A percentile compares a stretch with the other conserved stretches of the same genome.
Conservation (phyloP, 2,888 invertebrate species). For the Leucoma salicis region DNA sequence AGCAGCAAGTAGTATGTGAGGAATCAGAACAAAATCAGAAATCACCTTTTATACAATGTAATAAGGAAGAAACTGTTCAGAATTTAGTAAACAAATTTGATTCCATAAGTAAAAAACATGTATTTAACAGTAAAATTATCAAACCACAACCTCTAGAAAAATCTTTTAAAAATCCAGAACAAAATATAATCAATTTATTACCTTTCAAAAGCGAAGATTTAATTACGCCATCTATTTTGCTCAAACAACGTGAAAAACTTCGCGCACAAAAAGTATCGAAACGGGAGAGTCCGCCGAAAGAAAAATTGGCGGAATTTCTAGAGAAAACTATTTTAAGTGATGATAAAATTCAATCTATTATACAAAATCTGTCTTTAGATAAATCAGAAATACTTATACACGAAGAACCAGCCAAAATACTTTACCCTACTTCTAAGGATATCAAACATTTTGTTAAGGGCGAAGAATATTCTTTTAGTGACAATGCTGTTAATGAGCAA, state of each 20-base stretch:
- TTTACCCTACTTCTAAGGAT: conserved; percentile 28
- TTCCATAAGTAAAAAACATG: conserved; percentile 5
- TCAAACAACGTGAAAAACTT: conserved; percentile 44
- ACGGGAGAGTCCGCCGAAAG: conserved; percentile 72
- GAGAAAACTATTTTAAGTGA: conserved; percentile 73
- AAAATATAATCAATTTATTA: conserved; percentile 7
- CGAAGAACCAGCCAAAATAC: conserved; percentile 31
- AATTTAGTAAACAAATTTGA: conserved; percentile 1
- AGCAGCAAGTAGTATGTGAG: conserved; percentile 21
- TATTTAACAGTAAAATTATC: conserved; percentile 7
- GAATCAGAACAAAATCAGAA: conserved; percentile 16
- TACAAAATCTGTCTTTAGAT: conserved; percentile 70
- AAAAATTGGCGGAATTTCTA: conserved; percentile 66
- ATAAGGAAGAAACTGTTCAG: conserved; percentile 5
- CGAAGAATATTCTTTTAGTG: conserved; percentile 38
- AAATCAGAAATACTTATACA: conserved; percentile 43
- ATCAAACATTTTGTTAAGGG: conserved; percentile 33
- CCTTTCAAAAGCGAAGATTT: conserved; percentile 22
- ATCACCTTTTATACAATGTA: neutral
- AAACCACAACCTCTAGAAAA: conserved; percentile 11
- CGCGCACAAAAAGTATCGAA: conserved; percentile 37
- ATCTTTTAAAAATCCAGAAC: conserved; percentile 4
- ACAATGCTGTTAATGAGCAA: conserved; percentile 47
- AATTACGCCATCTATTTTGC: conserved; percentile 41
- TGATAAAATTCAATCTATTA: conserved; percentile 71